Evolutionary conservation across 2,888 invertebrate genomes (phyloP).

Genomic region (Polydrusus tereticollis): DNA sequence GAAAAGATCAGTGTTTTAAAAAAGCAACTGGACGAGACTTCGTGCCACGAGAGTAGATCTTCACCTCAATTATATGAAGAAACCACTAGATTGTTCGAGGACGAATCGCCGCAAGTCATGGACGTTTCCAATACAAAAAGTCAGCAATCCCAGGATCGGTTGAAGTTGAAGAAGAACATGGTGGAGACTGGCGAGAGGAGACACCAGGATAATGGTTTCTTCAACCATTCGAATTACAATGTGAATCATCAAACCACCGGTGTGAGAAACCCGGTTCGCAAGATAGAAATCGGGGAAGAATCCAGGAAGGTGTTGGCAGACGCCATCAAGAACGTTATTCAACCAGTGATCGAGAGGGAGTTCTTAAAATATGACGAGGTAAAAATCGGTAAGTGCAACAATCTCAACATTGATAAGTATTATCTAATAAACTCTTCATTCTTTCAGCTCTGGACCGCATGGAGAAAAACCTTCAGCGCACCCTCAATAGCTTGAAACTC

Average conservation of each 20-base stretch:
- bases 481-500: slow-evolving; percentile 21
- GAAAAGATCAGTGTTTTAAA: too few relatives aligned
- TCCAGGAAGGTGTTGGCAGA: slow-evolving; percentile 43
- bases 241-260: slow-evolving; percentile 33
- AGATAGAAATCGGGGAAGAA: slow-evolving; percentile 45
- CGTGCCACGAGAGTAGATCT: neutral
- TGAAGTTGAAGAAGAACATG: neutral
- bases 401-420: too few relatives aligned
- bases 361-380: slow-evolving; percentile 52
- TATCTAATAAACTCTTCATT: too few relatives aligned
- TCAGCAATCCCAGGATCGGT: neutral
- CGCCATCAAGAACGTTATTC: slow-evolving; percentile 47
- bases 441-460: slow-evolving; percentile 52
- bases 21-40: too few relatives aligned
- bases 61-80: neutral
- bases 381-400: slow-evolving; percentile 48
- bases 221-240: slow-evolving; percentile 36
- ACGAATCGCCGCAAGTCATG: neutral
- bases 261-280: slow-evolving; percentile 17
- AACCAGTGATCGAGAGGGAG: slow-evolving; percentile 52
- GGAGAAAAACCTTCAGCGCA: slow-evolving; percentile 47
- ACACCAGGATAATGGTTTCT: slow-evolving; percentile 20
- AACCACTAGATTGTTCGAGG: neutral
- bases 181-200: neutral
- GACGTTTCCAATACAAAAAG: slow-evolving; percentile 13